phyloP scores from a whole-genome alignment of 2,888 invertebrate genomes.

The Conchocele bisecta region DNA sequence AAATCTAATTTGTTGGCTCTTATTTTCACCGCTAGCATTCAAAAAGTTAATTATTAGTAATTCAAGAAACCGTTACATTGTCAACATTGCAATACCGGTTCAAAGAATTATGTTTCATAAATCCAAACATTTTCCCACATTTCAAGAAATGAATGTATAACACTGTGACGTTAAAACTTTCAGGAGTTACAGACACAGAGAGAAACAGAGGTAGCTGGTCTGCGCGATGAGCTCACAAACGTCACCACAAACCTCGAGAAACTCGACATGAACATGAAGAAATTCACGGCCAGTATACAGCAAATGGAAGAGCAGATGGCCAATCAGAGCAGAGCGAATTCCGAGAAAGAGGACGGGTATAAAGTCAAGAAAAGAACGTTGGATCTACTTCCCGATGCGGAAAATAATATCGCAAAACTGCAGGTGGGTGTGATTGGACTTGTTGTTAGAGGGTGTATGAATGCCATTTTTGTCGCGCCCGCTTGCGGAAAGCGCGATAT shows the following conservation, averaged over 20 bases:
- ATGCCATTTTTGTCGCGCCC: too few relatives aligned
- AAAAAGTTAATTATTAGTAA: too few relatives aligned
- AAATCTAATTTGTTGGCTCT: too few relatives aligned
- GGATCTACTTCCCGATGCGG: slow-evolving; percentile 87
- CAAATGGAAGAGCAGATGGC: slow-evolving; percentile 80
- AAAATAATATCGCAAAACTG: slow-evolving; percentile 81
- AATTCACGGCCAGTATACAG: slow-evolving; percentile 77
- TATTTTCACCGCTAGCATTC: too few relatives aligned
- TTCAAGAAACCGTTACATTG: too few relatives aligned
- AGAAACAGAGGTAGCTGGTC: slow-evolving; percentile 77
- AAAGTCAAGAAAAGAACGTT: slow-evolving; percentile 84
- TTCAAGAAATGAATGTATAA: too few relatives aligned
- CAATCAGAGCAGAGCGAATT: slow-evolving; percentile 82
- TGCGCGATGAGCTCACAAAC: slow-evolving; percentile 75
- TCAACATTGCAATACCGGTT: too few relatives aligned
- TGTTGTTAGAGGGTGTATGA: too few relatives aligned
- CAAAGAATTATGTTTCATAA: too few relatives aligned
- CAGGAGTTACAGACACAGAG: slow-evolving; percentile 79
- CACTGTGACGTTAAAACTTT: too few relatives aligned
- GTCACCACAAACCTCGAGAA: slow-evolving; percentile 75
- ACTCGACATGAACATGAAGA: slow-evolving; percentile 77
- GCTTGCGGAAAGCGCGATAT: too few relatives aligned
- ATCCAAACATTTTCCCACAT: too few relatives aligned
- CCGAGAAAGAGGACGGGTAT: slow-evolving; percentile 78
- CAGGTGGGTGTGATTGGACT: slow-evolving; percentile 68